Evolutionary conservation across 2,888 invertebrate species (phyloP).

Genomic region (Parnassius apollo): DNA sequence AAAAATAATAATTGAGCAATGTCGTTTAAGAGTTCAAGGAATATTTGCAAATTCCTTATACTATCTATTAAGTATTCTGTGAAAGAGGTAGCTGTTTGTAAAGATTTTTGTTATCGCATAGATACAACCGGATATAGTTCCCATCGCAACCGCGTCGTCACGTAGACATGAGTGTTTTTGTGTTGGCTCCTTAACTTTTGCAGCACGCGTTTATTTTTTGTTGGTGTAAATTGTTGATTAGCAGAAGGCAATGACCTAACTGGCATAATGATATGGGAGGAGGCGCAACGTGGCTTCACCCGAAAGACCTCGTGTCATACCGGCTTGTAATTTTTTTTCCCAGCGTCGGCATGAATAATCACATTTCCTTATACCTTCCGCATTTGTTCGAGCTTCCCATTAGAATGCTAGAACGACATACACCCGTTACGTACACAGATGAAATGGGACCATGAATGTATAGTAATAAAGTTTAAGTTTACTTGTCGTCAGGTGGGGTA

Average conservation of each 20-base stretch:
- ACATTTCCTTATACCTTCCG: constrained; percentile 78
- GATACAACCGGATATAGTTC: too few species aligned
- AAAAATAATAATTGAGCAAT: too few species aligned
- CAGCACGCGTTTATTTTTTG: background rate
- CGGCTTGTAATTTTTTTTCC: constrained; percentile 73
- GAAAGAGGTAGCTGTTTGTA: too few species aligned
- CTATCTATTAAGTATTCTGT: too few species aligned
- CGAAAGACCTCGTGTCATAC: constrained; percentile 53
- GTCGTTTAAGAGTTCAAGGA: too few species aligned
- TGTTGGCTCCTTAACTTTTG: too few species aligned
- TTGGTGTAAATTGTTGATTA: constrained; percentile 20
- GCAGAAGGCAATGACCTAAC: constrained; percentile 43
- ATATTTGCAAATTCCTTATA: too few species aligned
- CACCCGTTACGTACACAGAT: constrained; percentile 36
- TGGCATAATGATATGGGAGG: constrained; percentile 27
- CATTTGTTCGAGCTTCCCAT: constrained; percentile 60
- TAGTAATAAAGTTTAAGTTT: constrained; percentile 56
- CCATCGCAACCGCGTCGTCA: too few species aligned
- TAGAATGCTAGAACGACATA: constrained; percentile 36
- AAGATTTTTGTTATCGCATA: too few species aligned
- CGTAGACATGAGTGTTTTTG: too few species aligned
- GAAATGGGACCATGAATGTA: constrained; percentile 55
- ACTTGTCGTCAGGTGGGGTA: constrained; percentile 52
- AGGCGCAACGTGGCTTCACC: background rate
- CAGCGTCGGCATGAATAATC: constrained; percentile 78